A percentile compares a stretch with the other conserved stretches of the same genome.
phyloP scores from a whole-genome alignment of 1,140 invertebrate genomes.

The Gonatopus flavifemur region DNA sequence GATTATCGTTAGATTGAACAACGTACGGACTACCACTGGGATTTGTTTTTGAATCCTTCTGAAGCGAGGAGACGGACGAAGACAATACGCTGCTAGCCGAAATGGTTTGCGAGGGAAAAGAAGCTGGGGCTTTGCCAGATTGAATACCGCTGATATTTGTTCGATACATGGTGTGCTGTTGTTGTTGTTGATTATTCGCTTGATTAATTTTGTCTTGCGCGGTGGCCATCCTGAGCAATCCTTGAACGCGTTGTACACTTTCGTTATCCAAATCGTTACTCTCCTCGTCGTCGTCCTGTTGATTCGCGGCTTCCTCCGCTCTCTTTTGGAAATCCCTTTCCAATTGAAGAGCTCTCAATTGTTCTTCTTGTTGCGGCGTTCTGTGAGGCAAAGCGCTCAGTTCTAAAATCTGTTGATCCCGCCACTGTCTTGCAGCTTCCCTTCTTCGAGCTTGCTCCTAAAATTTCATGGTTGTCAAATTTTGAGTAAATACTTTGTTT shows the following conservation, averaged over 20 bases:
- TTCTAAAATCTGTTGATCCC: constrained; percentile 83
- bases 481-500: no score
- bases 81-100: no score
- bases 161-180: constrained; percentile 35
- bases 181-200: constrained; percentile 27
- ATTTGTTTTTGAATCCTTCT: no score
- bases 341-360: constrained; percentile 77
- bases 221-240: constrained; percentile 48
- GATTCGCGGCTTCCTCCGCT: constrained; percentile 74
- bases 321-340: constrained; percentile 87
- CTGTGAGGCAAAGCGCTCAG: constrained; percentile 69
- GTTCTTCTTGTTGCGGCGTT: constrained; percentile 81
- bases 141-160: constrained; percentile 44
- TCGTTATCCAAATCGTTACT: constrained; percentile 53
- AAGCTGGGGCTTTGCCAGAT: constrained; percentile 40
- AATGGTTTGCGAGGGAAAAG: no score
- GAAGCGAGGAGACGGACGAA: no score
- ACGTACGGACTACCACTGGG: constrained; percentile 3
- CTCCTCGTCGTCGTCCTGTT: constrained; percentile 78
- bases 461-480: constrained; percentile 6
- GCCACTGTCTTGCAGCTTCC: constrained; percentile 70
- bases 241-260: constrained; percentile 55
- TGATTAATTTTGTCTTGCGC: constrained; percentile 42
- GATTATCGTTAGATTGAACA: constrained; percentile 2
- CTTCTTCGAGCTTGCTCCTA: constrained; percentile 70